Evolutionary conservation across 1,140 invertebrate genomes (phyloP).

Genomic region (Zaprionus kolodkinae): DNA sequence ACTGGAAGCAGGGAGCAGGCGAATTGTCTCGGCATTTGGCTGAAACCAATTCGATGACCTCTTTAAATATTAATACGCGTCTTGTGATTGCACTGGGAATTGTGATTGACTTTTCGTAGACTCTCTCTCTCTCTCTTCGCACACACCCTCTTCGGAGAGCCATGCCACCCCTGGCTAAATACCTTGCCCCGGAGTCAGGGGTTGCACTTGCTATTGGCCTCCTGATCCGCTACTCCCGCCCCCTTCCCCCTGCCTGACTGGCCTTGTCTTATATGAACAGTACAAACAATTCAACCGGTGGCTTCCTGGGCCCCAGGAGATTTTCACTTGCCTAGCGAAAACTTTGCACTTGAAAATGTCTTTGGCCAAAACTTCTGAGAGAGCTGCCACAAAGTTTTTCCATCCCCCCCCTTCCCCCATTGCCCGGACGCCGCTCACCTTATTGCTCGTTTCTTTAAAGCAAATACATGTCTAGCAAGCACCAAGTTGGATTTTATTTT

Average conservation of each 20-base stretch:
- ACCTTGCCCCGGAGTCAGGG: constrained; percentile 18
- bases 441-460: constrained; percentile 32
- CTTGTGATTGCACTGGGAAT: constrained; percentile 80
- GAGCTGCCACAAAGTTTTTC: constrained; percentile 63
- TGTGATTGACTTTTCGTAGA: constrained; percentile 81
- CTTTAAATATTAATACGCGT: constrained; percentile 82
- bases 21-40: constrained; percentile 27
- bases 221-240: neutral
- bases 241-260: neutral
- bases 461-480: constrained; percentile 36
- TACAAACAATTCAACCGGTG: constrained; percentile 54
- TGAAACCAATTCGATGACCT: constrained; percentile 79
- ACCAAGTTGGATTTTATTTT: constrained; percentile 28
- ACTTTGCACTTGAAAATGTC: constrained; percentile 78
- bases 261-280: constrained; percentile 14
- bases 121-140: constrained; percentile 31
- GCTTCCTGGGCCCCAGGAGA: constrained; percentile 47
- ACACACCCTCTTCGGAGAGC: constrained; percentile 34
- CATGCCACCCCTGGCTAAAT: constrained; percentile 42
- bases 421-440: too few species aligned
- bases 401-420: neutral
- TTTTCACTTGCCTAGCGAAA: constrained; percentile 53
- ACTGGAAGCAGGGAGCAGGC: neutral
- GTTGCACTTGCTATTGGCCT: neutral
- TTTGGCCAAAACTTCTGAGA: constrained; percentile 44